Conservation (phyloP, 2,113 vertebrate genomes). For the Nesospiza acunhae region DNA sequence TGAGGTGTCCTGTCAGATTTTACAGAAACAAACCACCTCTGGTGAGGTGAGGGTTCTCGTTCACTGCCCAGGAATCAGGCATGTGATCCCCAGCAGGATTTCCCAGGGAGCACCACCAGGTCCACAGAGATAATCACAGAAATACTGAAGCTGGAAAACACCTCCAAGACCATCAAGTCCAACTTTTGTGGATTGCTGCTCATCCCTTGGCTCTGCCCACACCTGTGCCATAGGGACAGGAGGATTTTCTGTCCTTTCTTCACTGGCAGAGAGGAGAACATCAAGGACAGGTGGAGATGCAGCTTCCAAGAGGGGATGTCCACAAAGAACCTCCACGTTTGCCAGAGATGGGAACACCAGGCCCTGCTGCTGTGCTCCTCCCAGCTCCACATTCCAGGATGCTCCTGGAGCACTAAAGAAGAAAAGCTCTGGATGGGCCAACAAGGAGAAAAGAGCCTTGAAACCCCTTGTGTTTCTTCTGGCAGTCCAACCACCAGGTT, state of each 20-base stretch:
- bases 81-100: rapidly evolving
- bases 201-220: rapidly evolving
- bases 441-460: rapidly evolving
- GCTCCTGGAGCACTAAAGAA: background rate
- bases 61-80: background rate
- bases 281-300: rapidly evolving
- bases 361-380: background rate
- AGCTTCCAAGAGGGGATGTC: background rate
- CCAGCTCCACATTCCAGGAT: background rate
- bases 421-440: background rate
- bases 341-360: background rate
- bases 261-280: background rate
- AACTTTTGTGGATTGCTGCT: background rate
- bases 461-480: background rate
- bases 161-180: background rate
- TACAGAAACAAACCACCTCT: background rate
- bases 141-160: background rate
- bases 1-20: background rate
- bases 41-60: background rate
- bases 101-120: background rate
- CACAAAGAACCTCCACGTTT: background rate
- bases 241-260: background rate
- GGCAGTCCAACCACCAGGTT: background rate
- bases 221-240: background rate
- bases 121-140: background rate